These are phyloP conservation scores for Irena cyanogastra DNA, from an alignment of 2,113 vertebrate genomes.

Conservation along the genomic window DNA sequence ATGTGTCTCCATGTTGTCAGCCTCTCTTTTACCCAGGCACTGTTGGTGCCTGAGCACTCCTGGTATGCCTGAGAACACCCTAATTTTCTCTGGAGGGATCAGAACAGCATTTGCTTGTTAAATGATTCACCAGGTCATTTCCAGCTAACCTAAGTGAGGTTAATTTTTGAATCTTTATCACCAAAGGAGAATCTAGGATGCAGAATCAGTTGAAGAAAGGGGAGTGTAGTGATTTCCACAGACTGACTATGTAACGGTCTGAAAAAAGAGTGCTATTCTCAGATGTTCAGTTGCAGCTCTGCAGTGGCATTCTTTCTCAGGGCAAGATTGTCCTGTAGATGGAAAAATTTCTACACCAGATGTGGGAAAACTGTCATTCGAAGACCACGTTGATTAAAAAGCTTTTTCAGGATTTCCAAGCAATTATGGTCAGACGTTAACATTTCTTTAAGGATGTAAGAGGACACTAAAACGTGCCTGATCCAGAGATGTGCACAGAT, in stretches of 20 bases:
- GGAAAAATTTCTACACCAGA: neutral
- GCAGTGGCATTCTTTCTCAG: neutral
- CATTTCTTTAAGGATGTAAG: neutral
- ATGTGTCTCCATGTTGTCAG: neutral
- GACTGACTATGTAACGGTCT: neutral
- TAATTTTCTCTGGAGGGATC: neutral
- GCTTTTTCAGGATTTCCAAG: neutral
- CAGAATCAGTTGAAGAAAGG: neutral
- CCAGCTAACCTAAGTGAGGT: neutral
- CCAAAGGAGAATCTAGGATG: neutral
- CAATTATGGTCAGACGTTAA: neutral
- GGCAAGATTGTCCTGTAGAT: neutral
- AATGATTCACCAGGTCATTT: neutral
- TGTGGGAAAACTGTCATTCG: neutral
- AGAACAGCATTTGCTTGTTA: neutral
- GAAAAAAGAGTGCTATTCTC: neutral
- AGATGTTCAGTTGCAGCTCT: neutral
- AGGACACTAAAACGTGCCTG: neutral
- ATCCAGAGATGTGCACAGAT: neutral
- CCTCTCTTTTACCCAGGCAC: neutral
- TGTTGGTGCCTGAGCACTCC: neutral
- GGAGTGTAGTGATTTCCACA: neutral
- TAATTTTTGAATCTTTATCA: neutral
- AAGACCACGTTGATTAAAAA: neutral
- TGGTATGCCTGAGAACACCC: neutral